Base-by-base conservation (phyloP, 2,113 vertebrate genomes). In the Limanda limanda region DNA sequence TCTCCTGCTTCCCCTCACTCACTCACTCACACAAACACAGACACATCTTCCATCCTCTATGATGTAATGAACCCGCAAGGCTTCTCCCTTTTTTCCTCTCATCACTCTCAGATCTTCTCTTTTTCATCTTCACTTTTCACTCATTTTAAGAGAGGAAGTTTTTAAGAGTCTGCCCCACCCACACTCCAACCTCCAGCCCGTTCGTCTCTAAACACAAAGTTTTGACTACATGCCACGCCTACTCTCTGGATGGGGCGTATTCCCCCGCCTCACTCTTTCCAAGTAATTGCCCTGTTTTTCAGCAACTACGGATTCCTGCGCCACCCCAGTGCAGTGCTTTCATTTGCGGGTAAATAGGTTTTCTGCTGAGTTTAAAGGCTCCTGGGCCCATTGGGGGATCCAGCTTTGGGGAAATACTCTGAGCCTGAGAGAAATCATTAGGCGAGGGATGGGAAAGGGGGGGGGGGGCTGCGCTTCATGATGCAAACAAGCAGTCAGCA, bases 311-410 rank as follows among this genome's bases (percentile, higher is more conserved):
- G 74, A 77, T 89, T 82, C 78, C 74, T 70, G 81, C 64, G 31
- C 83, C 69, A 85, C 76, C 76, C 78, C 68, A 65, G 75, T 82
- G 83, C 68, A 27, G 54, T 35, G 79, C 86, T 91, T 93, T 90
- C 87, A 92, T 92, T 90, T 93, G 84, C 21, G 65, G 80, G 86
- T 91, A 92, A 92, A 93, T 90, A 92, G 76, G 82, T 86, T 90
- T 92, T 92, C 90, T 89, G 90, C 90, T 87, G 88, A 92, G 89
- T 94, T 92, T 90, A 91, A 93, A 92, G 83, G 87, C 87, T 27
- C 51, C 61, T 35, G 68, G 58, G 69, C 71, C 85, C 70, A 11
- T 84, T 85, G 77, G 85, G 88, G 86, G 86, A 86, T 86, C 81
- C 55, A 76, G 69, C 81, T 83, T 81, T 74, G 68, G 88, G 81